These are phyloP conservation scores for Uropetala carovei DNA, from an alignment of 2,888 invertebrate genomes.

Conservation along the genomic window DNA sequence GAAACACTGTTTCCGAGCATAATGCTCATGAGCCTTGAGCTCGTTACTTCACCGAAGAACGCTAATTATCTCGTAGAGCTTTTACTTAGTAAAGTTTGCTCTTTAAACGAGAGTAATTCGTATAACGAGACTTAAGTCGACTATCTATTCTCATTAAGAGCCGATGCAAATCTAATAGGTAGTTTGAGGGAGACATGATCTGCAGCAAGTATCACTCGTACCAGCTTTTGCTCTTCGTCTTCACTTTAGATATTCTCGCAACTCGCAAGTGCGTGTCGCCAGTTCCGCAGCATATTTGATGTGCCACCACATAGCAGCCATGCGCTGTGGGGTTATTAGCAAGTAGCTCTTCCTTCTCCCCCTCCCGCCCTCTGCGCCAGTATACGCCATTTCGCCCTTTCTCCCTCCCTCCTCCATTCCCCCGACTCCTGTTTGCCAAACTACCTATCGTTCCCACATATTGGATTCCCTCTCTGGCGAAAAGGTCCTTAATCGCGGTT, in stretches of 20 bases:
- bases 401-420: background rate
- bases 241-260: background rate
- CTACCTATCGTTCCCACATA: background rate
- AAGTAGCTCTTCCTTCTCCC: constrained; percentile 21
- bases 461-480: background rate
- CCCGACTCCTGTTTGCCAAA: constrained; percentile 3
- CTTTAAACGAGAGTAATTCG: too few relatives aligned
- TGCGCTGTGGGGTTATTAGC: constrained; percentile 27
- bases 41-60: too few relatives aligned
- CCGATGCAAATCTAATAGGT: too few relatives aligned
- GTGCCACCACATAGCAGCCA: background rate
- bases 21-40: too few relatives aligned
- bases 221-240: background rate
- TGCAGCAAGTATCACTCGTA: too few relatives aligned
- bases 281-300: background rate
- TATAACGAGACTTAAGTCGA: too few relatives aligned
- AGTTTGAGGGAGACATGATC: too few relatives aligned
- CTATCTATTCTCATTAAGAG: too few relatives aligned
- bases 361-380: background rate
- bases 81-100: too few relatives aligned
- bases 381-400: background rate
- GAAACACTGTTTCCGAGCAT: too few relatives aligned
- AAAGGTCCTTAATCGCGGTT: constrained; percentile 36
- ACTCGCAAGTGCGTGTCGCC: background rate
- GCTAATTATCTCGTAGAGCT: too few relatives aligned